These are phyloP conservation scores for Calcarius lapponicus DNA, from an alignment of 2,797 vertebrate genomes.

Conservation along the genomic window DNA sequence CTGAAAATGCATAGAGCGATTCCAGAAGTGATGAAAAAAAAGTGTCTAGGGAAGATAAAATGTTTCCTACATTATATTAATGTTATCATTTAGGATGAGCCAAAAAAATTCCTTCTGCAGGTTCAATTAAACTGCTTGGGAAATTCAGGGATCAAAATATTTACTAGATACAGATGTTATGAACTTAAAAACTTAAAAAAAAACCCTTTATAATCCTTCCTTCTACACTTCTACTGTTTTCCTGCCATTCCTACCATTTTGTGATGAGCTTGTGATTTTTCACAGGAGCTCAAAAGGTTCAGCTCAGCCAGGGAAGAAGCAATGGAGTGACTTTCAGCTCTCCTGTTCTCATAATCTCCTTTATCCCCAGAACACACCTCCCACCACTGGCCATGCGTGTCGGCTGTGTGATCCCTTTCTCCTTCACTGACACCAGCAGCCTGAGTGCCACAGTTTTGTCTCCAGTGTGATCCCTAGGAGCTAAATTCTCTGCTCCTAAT, in stretches of 20 bases:
- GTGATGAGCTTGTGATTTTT: conserved; percentile 38
- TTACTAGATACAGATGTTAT: conserved; percentile 17
- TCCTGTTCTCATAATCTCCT: conserved; percentile 18
- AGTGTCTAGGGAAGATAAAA: neutral
- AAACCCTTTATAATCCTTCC: neutral
- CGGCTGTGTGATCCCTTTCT: neutral
- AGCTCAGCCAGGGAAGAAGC: neutral
- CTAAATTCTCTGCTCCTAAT: neutral
- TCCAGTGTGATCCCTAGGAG: neutral
- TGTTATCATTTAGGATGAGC: neutral
- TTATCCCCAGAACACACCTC: neutral
- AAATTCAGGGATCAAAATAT: neutral
- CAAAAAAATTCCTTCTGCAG: neutral
- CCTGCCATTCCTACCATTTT: conserved; percentile 13
- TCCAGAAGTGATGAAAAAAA: neutral
- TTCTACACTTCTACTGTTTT: neutral
- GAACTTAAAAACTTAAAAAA: neutral
- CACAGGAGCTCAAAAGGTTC: conserved; percentile 32
- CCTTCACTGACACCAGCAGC: neutral
- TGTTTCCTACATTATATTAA: neutral
- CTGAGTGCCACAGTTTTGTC: neutral
- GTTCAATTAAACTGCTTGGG: neutral
- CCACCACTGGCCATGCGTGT: neutral
- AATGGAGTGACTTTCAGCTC: neutral
- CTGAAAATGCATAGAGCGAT: neutral